Conservation (phyloP, 2,888 invertebrate species). For the Euspilapteryx auroguttella region DNA sequence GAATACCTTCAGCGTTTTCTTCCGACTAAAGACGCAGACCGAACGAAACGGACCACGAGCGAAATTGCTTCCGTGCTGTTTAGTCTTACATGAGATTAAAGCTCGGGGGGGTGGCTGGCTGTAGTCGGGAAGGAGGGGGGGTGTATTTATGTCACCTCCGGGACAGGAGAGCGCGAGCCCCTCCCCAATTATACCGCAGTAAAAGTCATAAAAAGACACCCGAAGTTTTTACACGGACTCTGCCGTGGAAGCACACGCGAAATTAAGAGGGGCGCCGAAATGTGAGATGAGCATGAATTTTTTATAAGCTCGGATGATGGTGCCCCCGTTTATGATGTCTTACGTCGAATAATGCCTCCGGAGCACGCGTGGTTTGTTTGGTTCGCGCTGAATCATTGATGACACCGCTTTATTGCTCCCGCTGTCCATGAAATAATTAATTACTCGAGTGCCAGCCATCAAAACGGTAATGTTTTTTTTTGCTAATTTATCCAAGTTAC, state of each 20-base stretch:
- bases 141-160: slow-evolving; percentile 60
- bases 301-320: slow-evolving; percentile 61
- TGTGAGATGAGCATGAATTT: slow-evolving; percentile 62
- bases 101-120: slow-evolving; percentile 29
- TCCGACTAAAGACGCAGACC: too few species aligned
- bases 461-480: slow-evolving; percentile 3
- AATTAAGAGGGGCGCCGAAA: slow-evolving; percentile 62
- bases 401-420: slow-evolving; percentile 41
- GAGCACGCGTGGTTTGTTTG: slow-evolving; percentile 50
- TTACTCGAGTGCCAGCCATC: slow-evolving; percentile 15
- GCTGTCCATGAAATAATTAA: slow-evolving; percentile 46
- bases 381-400: slow-evolving; percentile 49
- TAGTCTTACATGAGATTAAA: slow-evolving; percentile 56
- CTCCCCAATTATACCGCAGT: slow-evolving; percentile 63
- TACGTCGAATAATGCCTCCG: slow-evolving; percentile 50
- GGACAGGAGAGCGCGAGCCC: slow-evolving; percentile 49
- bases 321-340: slow-evolving; percentile 58
- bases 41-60: too few species aligned
- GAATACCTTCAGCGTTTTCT: too few species aligned
- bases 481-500: too few species aligned
- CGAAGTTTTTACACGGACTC: slow-evolving; percentile 61
- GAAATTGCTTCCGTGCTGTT: slow-evolving; percentile 33
- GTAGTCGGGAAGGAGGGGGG: slow-evolving; percentile 28
- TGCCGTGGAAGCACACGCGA: slow-evolving; percentile 51
- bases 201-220: slow-evolving; percentile 63